A percentile compares a stretch with the other conserved stretches of the same genome.
Evolutionary conservation across 2,113 vertebrate species (phyloP).

Genomic region (Scatophagus argus): DNA sequence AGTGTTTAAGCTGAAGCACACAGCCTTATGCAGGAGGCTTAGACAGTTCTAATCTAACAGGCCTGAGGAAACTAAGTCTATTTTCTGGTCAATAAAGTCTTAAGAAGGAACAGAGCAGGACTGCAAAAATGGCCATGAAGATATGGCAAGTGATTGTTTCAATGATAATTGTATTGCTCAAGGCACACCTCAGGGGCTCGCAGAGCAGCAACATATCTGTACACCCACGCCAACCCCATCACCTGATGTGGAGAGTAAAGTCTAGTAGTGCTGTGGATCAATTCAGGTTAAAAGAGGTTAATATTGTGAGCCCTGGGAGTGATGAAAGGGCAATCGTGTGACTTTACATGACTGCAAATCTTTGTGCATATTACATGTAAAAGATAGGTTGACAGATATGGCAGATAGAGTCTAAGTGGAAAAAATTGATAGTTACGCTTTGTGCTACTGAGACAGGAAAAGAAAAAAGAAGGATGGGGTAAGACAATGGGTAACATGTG

Average conservation of each 20-base stretch:
- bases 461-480: background rate
- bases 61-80: conserved; percentile 40
- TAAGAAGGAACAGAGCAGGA: conserved; percentile 6
- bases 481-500: background rate
- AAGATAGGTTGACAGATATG: conserved; percentile 2
- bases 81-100: conserved; percentile 55
- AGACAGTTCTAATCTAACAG: conserved; percentile 56
- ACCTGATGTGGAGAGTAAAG: conserved; percentile 27
- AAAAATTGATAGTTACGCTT: background rate
- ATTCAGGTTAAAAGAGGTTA: conserved; percentile 66
- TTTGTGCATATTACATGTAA: conserved; percentile 19
- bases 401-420: background rate
- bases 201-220: background rate
- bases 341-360: conserved; percentile 37
- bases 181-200: background rate
- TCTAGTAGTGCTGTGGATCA: conserved; percentile 40
- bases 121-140: conserved; percentile 11
- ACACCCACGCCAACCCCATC: conserved; percentile 18
- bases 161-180: conserved; percentile 25
- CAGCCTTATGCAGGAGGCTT: conserved; percentile 18
- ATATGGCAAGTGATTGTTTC: conserved; percentile 32
- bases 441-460: background rate
- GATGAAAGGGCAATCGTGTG: conserved; percentile 46
- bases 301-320: conserved; percentile 42
- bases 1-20: conserved; percentile 60